phyloP scores from a whole-genome alignment of 2,113 vertebrate species.

The Trematocara nigrifrons region DNA sequence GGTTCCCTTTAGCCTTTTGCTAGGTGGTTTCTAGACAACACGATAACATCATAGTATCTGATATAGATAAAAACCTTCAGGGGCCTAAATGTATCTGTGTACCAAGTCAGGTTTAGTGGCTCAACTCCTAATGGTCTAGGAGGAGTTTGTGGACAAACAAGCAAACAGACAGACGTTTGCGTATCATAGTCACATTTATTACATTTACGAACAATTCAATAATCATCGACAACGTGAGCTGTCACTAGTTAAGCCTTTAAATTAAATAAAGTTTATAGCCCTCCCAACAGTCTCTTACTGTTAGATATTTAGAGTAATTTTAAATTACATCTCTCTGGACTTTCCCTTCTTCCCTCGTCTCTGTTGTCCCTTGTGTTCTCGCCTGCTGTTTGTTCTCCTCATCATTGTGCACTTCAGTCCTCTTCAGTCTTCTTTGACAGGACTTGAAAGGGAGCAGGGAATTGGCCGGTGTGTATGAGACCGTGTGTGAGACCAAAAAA shows the following conservation, averaged over 20 bases:
- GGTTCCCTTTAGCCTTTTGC: background rate
- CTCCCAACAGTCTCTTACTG: background rate
- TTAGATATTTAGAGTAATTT: background rate
- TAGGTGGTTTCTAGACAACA: background rate
- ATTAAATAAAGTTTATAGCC: background rate
- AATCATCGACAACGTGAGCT: background rate
- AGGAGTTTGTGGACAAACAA: background rate
- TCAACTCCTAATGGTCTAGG: background rate
- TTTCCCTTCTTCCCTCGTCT: background rate
- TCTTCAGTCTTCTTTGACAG: constrained; percentile 36
- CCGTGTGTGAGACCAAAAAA: background rate
- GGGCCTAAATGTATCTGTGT: background rate
- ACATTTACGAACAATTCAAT: background rate
- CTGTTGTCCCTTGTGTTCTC: constrained; percentile 6
- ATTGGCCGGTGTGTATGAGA: constrained; percentile 33
- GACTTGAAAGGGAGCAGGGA: constrained; percentile 44
- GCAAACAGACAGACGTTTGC: background rate
- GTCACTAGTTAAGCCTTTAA: background rate
- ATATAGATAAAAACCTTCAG: background rate
- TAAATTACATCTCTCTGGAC: background rate
- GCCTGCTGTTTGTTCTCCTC: constrained; percentile 28
- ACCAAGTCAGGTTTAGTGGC: background rate
- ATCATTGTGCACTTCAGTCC: constrained; percentile 27
- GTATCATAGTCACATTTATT: background rate
- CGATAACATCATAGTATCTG: background rate